Evolutionary conservation across 2,797 vertebrate species (phyloP).

Genomic region (Eleutherodactylus coqui): DNA sequence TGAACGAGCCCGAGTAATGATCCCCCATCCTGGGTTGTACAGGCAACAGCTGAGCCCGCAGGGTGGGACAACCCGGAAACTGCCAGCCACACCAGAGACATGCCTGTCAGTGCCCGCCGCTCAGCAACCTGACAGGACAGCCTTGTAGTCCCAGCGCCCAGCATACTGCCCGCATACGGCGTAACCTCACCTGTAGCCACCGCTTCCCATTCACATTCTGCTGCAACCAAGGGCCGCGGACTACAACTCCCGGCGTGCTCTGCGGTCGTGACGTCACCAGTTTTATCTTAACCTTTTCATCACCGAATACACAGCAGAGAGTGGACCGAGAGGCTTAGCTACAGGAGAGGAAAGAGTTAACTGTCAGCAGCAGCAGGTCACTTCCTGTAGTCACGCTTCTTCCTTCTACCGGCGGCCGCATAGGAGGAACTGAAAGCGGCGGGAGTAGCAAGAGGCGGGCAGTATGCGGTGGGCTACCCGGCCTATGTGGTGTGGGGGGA

Average conservation of each 20-base stretch:
- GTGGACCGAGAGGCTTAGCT: too few species aligned
- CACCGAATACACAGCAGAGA: neutral
- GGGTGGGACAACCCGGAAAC: neutral
- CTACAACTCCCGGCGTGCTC: conserved; percentile 51
- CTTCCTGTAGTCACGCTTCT: conserved; percentile 7
- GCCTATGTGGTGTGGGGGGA: neutral
- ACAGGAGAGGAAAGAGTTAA: neutral
- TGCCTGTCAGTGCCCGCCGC: neutral
- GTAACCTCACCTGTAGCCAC: neutral
- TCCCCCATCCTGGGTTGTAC: too few species aligned
- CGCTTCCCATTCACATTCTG: conserved; percentile 24
- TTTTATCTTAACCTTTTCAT: conserved; percentile 2
- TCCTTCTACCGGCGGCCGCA: neutral
- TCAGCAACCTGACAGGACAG: neutral
- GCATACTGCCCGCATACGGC: neutral
- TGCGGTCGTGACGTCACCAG: neutral
- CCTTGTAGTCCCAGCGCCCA: neutral
- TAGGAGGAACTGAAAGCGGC: neutral
- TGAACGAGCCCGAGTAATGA: too few species aligned
- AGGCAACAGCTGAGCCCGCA: neutral
- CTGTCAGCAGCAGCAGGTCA: neutral
- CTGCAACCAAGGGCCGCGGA: neutral
- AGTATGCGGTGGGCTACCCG: too few species aligned
- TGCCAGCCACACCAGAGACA: neutral
- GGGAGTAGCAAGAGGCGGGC: neutral